Percentiles rank a stretch among this genome's conserved stretches.
Evolutionary conservation across 1,140 invertebrate species (phyloP).

Genomic region (Aricia agestis): DNA sequence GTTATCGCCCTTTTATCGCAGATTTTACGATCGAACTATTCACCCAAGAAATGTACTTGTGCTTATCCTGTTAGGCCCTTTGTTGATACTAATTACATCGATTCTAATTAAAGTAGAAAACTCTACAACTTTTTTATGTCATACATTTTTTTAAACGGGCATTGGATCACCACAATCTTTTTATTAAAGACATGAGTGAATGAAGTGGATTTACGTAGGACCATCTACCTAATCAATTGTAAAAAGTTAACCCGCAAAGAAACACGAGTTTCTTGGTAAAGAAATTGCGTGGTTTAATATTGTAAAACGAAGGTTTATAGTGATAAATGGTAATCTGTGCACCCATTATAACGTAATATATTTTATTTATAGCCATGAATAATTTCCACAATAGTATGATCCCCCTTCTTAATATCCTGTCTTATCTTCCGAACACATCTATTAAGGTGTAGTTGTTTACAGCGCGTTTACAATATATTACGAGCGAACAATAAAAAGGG

Average conservation of each 20-base stretch:
- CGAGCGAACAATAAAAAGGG: constrained; percentile 72
- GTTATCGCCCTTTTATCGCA: constrained; percentile 73
- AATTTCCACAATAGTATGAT: neutral
- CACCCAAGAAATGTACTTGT: constrained; percentile 59
- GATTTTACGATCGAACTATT: constrained; percentile 71
- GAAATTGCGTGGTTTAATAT: neutral
- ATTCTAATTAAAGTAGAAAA: constrained; percentile 4
- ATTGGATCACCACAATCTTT: too few species aligned
- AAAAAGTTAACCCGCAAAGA: too few species aligned
- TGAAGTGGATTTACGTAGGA: too few species aligned
- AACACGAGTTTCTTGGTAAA: too few species aligned
- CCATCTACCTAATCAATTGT: too few species aligned
- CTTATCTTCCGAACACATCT: constrained; percentile 30
- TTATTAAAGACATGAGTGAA: too few species aligned
- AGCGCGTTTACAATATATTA: constrained; percentile 72
- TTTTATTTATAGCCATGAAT: neutral
- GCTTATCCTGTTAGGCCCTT: constrained; percentile 52
- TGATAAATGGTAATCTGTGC: neutral
- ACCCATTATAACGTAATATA: neutral
- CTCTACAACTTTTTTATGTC: too few species aligned
- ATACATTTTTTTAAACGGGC: too few species aligned
- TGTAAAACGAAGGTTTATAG: neutral
- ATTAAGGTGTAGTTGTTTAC: constrained; percentile 74
- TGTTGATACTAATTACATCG: constrained; percentile 55
- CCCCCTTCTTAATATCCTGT: constrained; percentile 10